Percentiles rank a stretch among this genome's conserved stretches.
Evolutionary conservation across 2,797 vertebrate species (phyloP).

Genomic region (Anas bahamensis): DNA sequence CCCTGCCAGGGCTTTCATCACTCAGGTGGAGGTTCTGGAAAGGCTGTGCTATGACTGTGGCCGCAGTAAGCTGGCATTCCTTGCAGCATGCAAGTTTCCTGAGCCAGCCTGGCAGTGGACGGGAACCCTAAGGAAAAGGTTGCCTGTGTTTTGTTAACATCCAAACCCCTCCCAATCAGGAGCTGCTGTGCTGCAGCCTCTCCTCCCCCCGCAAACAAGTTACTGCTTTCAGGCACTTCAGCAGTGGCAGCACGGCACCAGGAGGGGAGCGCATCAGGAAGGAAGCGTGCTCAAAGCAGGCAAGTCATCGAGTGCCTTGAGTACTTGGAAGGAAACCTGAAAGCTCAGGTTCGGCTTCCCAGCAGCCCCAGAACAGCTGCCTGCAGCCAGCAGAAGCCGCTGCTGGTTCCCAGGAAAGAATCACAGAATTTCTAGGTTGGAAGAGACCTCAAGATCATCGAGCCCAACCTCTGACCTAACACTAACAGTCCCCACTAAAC

Average conservation of each 20-base stretch:
- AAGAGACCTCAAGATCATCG: too few relatives aligned
- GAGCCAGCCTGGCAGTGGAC: accelerated
- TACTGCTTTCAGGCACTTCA: neutral
- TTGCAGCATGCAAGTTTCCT: neutral
- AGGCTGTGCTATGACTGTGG: neutral
- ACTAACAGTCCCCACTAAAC: too few relatives aligned
- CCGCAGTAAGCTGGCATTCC: neutral
- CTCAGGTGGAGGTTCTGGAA: neutral
- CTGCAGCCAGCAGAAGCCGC: neutral
- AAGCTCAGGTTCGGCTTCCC: neutral
- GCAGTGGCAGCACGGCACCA: too few relatives aligned
- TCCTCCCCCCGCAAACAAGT: neutral
- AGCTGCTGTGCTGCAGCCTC: neutral
- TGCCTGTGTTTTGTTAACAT: neutral
- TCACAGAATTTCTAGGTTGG: too few relatives aligned
- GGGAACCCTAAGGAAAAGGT: neutral
- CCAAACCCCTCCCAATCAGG: neutral
- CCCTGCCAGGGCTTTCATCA: accelerated
- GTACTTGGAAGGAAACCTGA: neutral
- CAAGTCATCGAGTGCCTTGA: neutral
- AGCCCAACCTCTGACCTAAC: too few relatives aligned
- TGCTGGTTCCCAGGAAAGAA: neutral
- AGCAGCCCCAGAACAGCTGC: neutral
- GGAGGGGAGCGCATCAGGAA: neutral
- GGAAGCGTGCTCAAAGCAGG: neutral